These are phyloP conservation scores for Sminthopsis crassicaudata DNA, from an alignment of 2,113 vertebrate genomes.

Conservation along the genomic window DNA sequence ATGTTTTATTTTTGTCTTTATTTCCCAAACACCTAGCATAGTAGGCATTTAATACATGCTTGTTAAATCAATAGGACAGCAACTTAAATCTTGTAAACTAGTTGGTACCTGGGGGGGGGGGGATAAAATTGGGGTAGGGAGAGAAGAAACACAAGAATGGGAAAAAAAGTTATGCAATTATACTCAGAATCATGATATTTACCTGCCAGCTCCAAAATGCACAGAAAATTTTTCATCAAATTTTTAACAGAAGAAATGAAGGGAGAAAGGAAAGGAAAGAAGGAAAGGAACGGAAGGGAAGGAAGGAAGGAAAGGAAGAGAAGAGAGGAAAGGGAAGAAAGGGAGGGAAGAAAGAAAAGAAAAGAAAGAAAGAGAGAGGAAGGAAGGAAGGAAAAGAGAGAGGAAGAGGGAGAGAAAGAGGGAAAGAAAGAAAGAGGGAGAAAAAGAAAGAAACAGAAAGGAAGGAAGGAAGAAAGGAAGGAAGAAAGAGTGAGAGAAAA, in stretches of 20 bases:
- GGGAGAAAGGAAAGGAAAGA: neutral
- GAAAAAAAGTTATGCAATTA: slow-evolving; percentile 30
- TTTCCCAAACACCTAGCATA: neutral
- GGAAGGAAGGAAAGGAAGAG: neutral
- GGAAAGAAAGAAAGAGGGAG: neutral
- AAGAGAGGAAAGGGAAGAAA: neutral
- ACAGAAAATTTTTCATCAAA: slow-evolving; percentile 17
- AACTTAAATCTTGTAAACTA: neutral
- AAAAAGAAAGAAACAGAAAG: slow-evolving; percentile 59
- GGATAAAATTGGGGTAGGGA: neutral
- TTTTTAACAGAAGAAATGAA: neutral
- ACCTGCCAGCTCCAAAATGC: slow-evolving; percentile 33
- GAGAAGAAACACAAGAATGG: neutral
- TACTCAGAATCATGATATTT: slow-evolving; percentile 1
- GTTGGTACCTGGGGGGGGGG: neutral
- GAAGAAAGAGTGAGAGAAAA: neutral
- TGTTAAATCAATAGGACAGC: neutral
- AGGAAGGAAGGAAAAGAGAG: neutral
- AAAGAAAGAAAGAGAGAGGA: slow-evolving; percentile 61
- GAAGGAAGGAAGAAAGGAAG: neutral
- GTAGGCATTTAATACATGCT: neutral
- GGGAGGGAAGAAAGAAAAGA: slow-evolving; percentile 7
- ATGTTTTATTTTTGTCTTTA: neutral
- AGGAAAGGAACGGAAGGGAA: neutral
- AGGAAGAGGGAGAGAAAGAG: neutral